A percentile compares a stretch with the other conserved stretches of the same genome.
phyloP scores from a whole-genome alignment of 2,888 invertebrate species.

The Andrena marginata region DNA sequence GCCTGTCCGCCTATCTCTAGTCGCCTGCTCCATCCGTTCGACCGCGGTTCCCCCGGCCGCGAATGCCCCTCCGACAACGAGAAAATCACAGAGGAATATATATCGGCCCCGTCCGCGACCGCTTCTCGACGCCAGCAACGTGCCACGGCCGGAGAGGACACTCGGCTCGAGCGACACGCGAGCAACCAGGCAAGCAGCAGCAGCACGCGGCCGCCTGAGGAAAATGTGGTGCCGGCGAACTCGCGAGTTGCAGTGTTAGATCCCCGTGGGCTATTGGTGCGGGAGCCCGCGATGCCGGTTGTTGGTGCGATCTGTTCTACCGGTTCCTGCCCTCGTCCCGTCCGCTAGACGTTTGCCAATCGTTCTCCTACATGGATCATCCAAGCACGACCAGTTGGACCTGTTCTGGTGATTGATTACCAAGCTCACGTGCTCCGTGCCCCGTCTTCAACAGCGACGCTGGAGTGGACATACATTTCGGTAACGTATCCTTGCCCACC shows the following conservation, averaged over 20 bases:
- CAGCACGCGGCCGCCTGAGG: not conserved
- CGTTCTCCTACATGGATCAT: not conserved
- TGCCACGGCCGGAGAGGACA: constrained; percentile 24
- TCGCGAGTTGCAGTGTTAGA: constrained; percentile 38
- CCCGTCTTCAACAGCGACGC: constrained; percentile 23
- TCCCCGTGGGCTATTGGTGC: constrained; percentile 23
- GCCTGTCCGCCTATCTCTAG: constrained; percentile 28
- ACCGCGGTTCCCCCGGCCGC: constrained; percentile 54
- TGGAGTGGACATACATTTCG: constrained; percentile 70
- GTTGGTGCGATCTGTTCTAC: constrained; percentile 49
- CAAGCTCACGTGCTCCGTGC: constrained; percentile 40
- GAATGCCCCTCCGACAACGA: constrained; percentile 19
- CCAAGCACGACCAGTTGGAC: constrained; percentile 23
- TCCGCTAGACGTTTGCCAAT: constrained; percentile 15
- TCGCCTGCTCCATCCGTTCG: constrained; percentile 58
- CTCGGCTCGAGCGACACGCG: constrained; percentile 29
- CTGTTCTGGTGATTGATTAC: constrained; percentile 33
- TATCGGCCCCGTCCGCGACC: not conserved
- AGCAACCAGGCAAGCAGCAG: constrained; percentile 27
- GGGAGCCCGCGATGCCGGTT: constrained; percentile 48
- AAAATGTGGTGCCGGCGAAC: constrained; percentile 31
- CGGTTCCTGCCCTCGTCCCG: constrained; percentile 40
- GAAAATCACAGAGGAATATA: constrained; percentile 16
- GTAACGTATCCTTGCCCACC: constrained; percentile 46
- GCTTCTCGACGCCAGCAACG: constrained; percentile 23